These are phyloP conservation scores for Neodon shergylaensis DNA, from an alignment of 2,113 vertebrate genomes.

Conservation along the genomic window DNA sequence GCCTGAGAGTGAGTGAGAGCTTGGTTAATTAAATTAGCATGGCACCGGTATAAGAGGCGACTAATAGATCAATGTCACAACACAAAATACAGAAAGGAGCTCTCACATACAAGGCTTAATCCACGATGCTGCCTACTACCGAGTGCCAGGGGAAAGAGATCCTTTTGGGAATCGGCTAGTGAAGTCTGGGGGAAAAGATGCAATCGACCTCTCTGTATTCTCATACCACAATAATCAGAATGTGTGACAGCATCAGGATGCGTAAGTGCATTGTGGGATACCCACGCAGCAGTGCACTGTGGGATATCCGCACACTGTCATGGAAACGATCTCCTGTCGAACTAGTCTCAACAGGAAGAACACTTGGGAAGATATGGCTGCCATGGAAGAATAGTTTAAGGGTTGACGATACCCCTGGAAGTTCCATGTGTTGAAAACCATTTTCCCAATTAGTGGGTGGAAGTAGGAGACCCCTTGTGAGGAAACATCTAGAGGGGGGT, in stretches of 20 bases:
- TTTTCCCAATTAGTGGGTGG: no score
- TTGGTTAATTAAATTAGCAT: background rate
- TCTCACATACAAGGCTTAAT: background rate
- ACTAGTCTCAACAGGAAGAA: background rate
- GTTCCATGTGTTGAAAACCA: no score
- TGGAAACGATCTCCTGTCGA: background rate
- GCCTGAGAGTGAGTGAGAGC: background rate
- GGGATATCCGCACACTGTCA: no score
- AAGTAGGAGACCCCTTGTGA: background rate
- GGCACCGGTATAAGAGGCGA: background rate
- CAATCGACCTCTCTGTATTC: background rate
- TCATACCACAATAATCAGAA: background rate
- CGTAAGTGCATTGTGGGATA: background rate
- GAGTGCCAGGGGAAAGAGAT: background rate
- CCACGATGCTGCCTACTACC: background rate
- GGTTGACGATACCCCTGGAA: background rate
- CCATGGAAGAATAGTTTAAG: background rate
- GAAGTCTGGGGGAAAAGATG: background rate
- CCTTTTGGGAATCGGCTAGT: background rate
- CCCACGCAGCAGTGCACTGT: background rate
- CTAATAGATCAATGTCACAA: background rate
- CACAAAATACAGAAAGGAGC: background rate
- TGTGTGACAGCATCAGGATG: background rate
- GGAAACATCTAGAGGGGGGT: background rate
- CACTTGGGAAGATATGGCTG: background rate